Percentiles rank a stretch among this genome's conserved stretches.
phyloP scores from a whole-genome alignment of 2,888 invertebrate genomes.

The Hyposoter didymator region DNA sequence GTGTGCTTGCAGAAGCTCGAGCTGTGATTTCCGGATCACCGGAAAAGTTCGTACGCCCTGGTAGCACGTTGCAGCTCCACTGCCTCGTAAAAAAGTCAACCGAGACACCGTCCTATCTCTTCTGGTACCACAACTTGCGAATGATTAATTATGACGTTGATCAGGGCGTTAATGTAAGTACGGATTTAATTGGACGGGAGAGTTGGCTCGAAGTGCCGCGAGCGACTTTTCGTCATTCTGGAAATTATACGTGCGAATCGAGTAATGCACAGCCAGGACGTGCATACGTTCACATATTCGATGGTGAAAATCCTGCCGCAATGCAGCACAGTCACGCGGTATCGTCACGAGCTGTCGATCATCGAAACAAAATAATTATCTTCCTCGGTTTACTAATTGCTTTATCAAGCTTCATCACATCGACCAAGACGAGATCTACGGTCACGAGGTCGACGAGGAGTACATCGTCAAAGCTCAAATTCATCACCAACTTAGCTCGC shows the following conservation, averaged over 20 bases:
- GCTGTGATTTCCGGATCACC: slow-evolving; percentile 94
- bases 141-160: slow-evolving; percentile 97
- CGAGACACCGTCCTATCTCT: slow-evolving; percentile 92
- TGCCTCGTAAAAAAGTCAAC: slow-evolving; percentile 94
- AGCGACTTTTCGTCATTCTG: slow-evolving; percentile 90
- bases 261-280: slow-evolving; percentile 95
- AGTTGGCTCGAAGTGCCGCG: slow-evolving; percentile 88
- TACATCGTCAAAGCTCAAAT: slow-evolving; percentile 58
- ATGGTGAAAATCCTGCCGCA: slow-evolving; percentile 93
- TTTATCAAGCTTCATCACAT: slow-evolving; percentile 57
- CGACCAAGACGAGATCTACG: slow-evolving; percentile 43
- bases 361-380: slow-evolving; percentile 35
- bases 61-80: slow-evolving; percentile 92
- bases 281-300: slow-evolving; percentile 95
- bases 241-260: slow-evolving; percentile 95
- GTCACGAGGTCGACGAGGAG: slow-evolving; percentile 34
- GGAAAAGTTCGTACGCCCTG: slow-evolving; percentile 94
- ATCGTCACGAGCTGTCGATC: slow-evolving; percentile 25
- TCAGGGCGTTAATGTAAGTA: slow-evolving; percentile 94
- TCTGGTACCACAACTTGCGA: slow-evolving; percentile 93
- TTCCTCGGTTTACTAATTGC: slow-evolving; percentile 47
- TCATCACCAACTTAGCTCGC: slow-evolving; percentile 43
- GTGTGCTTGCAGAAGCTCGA: slow-evolving; percentile 89
- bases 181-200: slow-evolving; percentile 89
- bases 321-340: slow-evolving; percentile 87